These are phyloP conservation scores for Atethmia centrago DNA, from an alignment of 2,888 invertebrate genomes.

Conservation along the genomic window DNA sequence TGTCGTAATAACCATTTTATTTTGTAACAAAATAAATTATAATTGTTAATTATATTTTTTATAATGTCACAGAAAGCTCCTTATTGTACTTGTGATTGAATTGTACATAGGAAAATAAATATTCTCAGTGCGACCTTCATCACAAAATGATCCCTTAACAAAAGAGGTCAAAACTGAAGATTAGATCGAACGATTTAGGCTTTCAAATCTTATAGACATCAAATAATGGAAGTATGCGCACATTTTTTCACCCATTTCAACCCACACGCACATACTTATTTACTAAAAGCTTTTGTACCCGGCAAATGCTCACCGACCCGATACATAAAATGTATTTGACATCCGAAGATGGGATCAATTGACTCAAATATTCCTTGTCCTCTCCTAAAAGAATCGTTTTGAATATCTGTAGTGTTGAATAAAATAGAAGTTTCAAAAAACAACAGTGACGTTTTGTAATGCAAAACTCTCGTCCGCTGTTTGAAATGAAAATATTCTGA, in stretches of 20 bases:
- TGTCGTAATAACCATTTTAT: too few relatives aligned
- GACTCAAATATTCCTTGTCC: slow-evolving; percentile 63
- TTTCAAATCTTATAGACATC: slow-evolving; percentile 51
- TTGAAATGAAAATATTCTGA: slow-evolving; percentile 29
- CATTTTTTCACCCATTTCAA: slow-evolving; percentile 37
- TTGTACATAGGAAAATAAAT: slow-evolving; percentile 2
- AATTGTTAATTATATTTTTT: too few relatives aligned
- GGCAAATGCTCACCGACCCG: slow-evolving; percentile 66
- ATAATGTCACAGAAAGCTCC: neutral
- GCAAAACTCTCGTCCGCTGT: slow-evolving; percentile 12
- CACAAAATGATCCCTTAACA: slow-evolving; percentile 23
- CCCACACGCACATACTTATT: slow-evolving; percentile 51
- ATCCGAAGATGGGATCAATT: slow-evolving; percentile 66
- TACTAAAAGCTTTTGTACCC: slow-evolving; percentile 71
- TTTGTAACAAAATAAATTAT: neutral
- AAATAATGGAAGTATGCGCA: slow-evolving; percentile 48
- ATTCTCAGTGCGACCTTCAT: slow-evolving; percentile 25
- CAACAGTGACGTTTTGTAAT: slow-evolving; percentile 25
- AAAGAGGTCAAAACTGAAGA: slow-evolving; percentile 43
- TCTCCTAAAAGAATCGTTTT: slow-evolving; percentile 36
- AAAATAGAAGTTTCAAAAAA: slow-evolving; percentile 28
- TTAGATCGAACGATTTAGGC: slow-evolving; percentile 51
- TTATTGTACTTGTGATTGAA: neutral
- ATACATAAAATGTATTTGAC: slow-evolving; percentile 70
- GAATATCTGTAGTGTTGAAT: slow-evolving; percentile 48